Percentiles rank a stretch among this genome's conserved stretches.
Conservation (phyloP, 1,140 invertebrate species). For the Choristoneura fumiferana region DNA sequence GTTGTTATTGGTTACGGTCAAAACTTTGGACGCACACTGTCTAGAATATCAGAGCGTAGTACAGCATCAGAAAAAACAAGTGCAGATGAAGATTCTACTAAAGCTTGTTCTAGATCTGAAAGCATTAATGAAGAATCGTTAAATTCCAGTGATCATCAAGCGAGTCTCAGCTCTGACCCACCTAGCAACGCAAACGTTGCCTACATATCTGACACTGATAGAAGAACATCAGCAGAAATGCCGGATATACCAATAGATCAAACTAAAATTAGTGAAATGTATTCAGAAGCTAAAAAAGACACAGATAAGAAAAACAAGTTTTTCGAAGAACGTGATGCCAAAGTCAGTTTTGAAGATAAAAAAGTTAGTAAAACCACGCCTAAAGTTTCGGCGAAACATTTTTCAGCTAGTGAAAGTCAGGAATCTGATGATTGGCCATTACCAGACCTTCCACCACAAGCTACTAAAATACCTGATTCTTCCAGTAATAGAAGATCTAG, state of each 20-base stretch:
- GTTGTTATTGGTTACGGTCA: conserved; percentile 84
- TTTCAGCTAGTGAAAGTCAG: conserved; percentile 79
- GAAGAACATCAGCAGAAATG: conserved; percentile 88
- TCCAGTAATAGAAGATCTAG: conserved; percentile 69
- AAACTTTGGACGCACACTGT: conserved; percentile 88
- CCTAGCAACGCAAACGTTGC: conserved; percentile 83
- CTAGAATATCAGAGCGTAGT: conserved; percentile 91
- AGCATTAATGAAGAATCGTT: conserved; percentile 91
- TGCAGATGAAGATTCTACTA: conserved; percentile 90
- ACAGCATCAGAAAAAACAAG: conserved; percentile 89
- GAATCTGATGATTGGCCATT: conserved; percentile 85
- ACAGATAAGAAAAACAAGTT: conserved; percentile 46
- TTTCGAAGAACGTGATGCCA: conserved; percentile 40
- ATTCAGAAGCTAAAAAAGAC: conserved; percentile 69
- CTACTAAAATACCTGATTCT: conserved; percentile 34
- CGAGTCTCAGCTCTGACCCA: conserved; percentile 90
- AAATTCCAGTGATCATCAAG: conserved; percentile 89
- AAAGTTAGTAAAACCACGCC: conserved; percentile 22
- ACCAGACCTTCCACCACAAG: conserved; percentile 80
- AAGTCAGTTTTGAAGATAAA: conserved; percentile 41
- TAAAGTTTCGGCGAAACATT: conserved; percentile 52
- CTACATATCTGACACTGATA: conserved; percentile 87
- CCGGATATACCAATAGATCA: conserved; percentile 88
- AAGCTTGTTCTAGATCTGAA: conserved; percentile 88
- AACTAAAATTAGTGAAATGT: conserved; percentile 78